Evolutionary conservation across 2,797 vertebrate genomes (phyloP), one percentile per base, ranked within the genome.

Genomic region (Hybognathus amarus): DNA sequence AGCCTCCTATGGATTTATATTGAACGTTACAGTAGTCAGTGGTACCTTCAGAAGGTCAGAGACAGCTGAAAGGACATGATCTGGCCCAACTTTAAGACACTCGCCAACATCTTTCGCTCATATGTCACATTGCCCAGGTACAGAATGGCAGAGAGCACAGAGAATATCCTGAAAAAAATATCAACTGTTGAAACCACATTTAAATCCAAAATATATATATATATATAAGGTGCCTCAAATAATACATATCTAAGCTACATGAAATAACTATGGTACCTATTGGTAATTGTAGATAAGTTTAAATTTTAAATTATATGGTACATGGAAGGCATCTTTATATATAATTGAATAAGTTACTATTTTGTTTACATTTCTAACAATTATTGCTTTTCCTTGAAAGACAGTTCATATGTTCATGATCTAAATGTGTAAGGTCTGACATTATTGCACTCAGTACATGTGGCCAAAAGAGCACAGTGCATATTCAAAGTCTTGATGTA

Each of bases 61-160:
- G 45, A 99, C 93, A 0, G 95, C 96, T 52, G 96, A 93, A 83
- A 99, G 86, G 80, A 96, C 95, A 63, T 96, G 93, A 0, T 94
- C 91, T 15, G 98, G 97, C 68, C 97, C 98, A 0, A 96, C 96
- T 7, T 96, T 95, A 89, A 98, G 88, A 1, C 94, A 94, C 73
- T 96, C 93, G 1, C 96, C 93, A 2, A 94, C 94, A 75, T 95
- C 94, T 0, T 95, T 56, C 89, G 93, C 45, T 92, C 94, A 87
- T 95, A 98, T 0, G 92, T 96, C 89, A 99, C 91, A 0, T 99
- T 99, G 64, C 98, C 98, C 93, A 99, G 90, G 90, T 96, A 96
- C 79, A 99, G 93, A 88, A 99, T 97, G 83, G 97, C 96, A 1
- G 98, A 99, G 27, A 99, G 96, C 70, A 97, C 82, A 24, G 96